These are phyloP conservation scores for Ferrisia virgata DNA, from an alignment of 2,888 invertebrate genomes.

Conservation along the genomic window DNA sequence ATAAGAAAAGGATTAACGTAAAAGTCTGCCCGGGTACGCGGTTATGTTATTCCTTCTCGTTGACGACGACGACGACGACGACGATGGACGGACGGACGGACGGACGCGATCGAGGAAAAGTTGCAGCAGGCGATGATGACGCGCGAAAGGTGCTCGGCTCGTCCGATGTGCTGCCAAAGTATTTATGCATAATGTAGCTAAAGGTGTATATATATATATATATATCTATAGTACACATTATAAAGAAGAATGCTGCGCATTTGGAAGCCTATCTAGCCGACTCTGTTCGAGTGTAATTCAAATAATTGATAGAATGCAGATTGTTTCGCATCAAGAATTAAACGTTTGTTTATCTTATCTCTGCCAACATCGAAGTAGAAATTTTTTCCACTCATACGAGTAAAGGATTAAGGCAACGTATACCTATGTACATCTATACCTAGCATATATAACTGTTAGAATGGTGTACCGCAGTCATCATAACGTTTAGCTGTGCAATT, in stretches of 20 bases:
- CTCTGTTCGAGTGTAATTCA: conserved; percentile 32
- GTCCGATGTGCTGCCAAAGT: too few relatives aligned
- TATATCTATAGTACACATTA: too few relatives aligned
- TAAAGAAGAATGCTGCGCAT: neutral
- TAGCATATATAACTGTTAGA: neutral
- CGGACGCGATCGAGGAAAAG: neutral
- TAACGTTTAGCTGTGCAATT: neutral
- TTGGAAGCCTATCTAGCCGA: neutral
- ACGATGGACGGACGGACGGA: too few relatives aligned
- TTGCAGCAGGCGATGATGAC: neutral
- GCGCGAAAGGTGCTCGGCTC: too few relatives aligned
- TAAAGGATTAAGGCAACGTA: too few relatives aligned
- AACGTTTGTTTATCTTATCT: conserved; percentile 22
- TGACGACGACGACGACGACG: too few relatives aligned
- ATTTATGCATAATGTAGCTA: too few relatives aligned
- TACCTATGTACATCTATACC: too few relatives aligned
- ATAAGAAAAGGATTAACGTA: conserved; percentile 40
- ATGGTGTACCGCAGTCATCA: neutral
- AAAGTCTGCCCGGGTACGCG: neutral
- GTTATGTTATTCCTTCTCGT: too few relatives aligned
- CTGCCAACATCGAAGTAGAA: neutral
- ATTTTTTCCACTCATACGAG: neutral
- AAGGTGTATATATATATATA: too few relatives aligned
- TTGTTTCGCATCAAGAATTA: conserved; percentile 28
- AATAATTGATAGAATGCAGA: conserved; percentile 45